A percentile compares a stretch with the other conserved stretches of the same genome.
These are phyloP conservation scores for Scatophagus argus DNA, from an alignment of 2,113 vertebrate genomes.

Conservation along the genomic window DNA sequence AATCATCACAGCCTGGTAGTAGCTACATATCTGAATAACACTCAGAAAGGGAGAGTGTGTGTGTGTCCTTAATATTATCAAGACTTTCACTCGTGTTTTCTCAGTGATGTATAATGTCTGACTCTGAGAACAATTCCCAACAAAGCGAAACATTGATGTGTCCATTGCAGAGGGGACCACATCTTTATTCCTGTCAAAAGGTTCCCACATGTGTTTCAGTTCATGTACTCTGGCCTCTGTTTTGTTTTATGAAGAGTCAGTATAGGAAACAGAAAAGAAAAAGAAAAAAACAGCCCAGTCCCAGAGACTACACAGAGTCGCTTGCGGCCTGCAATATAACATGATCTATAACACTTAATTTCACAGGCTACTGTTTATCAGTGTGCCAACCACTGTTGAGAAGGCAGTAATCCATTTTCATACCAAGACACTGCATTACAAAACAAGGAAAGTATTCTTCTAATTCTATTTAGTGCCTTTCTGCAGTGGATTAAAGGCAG, in stretches of 20 bases:
- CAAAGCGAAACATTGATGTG: constrained; percentile 29
- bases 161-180: constrained; percentile 1
- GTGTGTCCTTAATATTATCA: constrained; percentile 6
- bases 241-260: constrained; percentile 43
- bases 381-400: constrained; percentile 27
- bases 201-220: constrained; percentile 36
- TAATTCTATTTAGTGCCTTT: constrained; percentile 57
- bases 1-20: constrained; percentile 2
- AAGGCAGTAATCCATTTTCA: constrained; percentile 34
- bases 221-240: constrained; percentile 38
- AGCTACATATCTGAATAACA: background rate
- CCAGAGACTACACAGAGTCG: constrained; percentile 1
- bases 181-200: constrained; percentile 36
- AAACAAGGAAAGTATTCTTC: constrained; percentile 63
- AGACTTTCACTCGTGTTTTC: constrained; percentile 32
- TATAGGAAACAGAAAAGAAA: constrained; percentile 13
- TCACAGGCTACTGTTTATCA: constrained; percentile 48
- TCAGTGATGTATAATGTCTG: background rate
- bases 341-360: constrained; percentile 42
- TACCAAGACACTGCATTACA: constrained; percentile 47
- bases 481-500: constrained; percentile 73
- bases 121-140: constrained; percentile 23
- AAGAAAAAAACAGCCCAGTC: background rate
- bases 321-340: constrained; percentile 31
- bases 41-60: background rate